These are phyloP conservation scores for Onychomys arenicola DNA, from an alignment of 2,797 vertebrate species.

Conservation along the genomic window DNA sequence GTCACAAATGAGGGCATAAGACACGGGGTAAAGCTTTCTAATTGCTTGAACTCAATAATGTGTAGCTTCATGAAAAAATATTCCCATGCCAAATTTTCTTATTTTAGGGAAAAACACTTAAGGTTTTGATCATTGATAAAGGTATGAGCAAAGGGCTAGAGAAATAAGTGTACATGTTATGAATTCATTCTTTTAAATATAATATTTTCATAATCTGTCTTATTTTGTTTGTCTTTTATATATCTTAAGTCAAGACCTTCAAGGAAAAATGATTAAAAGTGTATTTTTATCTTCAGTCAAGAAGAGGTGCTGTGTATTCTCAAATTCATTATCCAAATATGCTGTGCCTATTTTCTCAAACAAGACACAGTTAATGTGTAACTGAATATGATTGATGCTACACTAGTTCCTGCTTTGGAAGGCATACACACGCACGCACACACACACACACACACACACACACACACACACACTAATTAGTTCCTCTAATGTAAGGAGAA, in stretches of 20 bases:
- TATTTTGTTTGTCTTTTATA: background rate
- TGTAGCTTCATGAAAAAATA: background rate
- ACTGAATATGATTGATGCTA: too few relatives aligned
- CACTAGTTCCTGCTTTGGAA: too few relatives aligned
- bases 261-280: background rate
- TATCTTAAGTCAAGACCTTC: background rate
- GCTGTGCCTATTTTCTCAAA: too few relatives aligned
- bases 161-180: background rate
- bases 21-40: background rate
- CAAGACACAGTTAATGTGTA: too few relatives aligned
- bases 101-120: background rate
- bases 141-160: background rate
- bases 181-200: background rate
- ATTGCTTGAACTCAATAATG: background rate
- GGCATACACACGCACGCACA: too few relatives aligned
- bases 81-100: background rate
- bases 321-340: too few relatives aligned
- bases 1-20: background rate
- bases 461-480: too few relatives aligned
- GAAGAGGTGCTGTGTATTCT: too few relatives aligned
- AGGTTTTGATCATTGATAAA: background rate
- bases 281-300: background rate
- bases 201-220: background rate
- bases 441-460: too few relatives aligned
- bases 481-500: too few relatives aligned